Evolutionary conservation across 1,140 invertebrate genomes (phyloP).

Genomic region (Olivierus martensii): DNA sequence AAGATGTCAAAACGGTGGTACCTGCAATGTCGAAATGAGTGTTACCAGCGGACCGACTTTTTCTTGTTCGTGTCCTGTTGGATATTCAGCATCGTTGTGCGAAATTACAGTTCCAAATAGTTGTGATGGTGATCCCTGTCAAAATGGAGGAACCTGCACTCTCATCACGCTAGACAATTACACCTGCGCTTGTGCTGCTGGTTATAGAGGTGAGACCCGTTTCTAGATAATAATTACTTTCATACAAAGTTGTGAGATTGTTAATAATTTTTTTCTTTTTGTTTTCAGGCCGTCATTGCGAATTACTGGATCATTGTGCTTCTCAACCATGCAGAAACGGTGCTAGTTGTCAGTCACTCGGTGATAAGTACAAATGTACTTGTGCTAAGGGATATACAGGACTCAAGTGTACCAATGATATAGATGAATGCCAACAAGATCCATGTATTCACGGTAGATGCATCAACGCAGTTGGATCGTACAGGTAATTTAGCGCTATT

Average conservation of each 20-base stretch:
- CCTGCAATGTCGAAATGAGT: slow-evolving; percentile 59
- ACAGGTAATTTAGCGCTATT: slow-evolving; percentile 5
- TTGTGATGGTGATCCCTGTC: slow-evolving; percentile 74
- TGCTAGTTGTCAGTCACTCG: slow-evolving; percentile 58
- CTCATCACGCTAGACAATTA: slow-evolving; percentile 56
- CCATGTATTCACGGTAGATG: slow-evolving; percentile 58
- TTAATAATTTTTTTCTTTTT: neutral
- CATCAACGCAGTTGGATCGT: slow-evolving; percentile 17
- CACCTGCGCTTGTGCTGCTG: slow-evolving; percentile 64
- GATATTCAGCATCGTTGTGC: slow-evolving; percentile 82
- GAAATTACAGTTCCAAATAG: slow-evolving; percentile 78
- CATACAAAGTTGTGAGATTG: neutral
- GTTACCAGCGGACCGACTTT: slow-evolving; percentile 54
- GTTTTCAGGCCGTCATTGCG: slow-evolving; percentile 55
- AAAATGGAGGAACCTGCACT: slow-evolving; percentile 69
- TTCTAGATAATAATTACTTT: neutral
- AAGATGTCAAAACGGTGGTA: slow-evolving; percentile 71
- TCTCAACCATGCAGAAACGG: slow-evolving; percentile 58
- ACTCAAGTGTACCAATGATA: slow-evolving; percentile 67
- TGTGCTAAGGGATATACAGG: slow-evolving; percentile 82
- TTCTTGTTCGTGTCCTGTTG: slow-evolving; percentile 71
- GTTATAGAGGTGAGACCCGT: neutral
- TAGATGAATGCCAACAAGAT: slow-evolving; percentile 55
- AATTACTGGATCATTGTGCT: slow-evolving; percentile 50
- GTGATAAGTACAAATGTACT: slow-evolving; percentile 80